These are phyloP conservation scores for Ericerus pela DNA, from an alignment of 1,140 invertebrate species.

Conservation along the genomic window DNA sequence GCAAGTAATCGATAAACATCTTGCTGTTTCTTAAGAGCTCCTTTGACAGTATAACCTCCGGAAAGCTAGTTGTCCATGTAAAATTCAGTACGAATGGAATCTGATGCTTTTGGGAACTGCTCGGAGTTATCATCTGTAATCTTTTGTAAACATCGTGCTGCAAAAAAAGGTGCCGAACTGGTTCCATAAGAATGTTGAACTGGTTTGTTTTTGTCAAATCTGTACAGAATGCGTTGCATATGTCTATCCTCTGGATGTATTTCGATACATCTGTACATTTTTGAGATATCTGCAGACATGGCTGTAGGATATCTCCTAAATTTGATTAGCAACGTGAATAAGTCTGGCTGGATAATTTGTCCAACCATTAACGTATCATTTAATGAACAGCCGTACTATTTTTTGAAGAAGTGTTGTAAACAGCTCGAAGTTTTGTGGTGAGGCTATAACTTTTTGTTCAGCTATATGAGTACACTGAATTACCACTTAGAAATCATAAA, in stretches of 20 bases:
- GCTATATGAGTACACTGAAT: too few relatives aligned
- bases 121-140: neutral
- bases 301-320: neutral
- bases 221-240: neutral
- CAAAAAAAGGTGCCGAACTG: neutral
- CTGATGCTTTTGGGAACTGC: neutral
- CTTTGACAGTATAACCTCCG: neutral
- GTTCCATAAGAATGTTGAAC: conserved; percentile 5
- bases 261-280: neutral
- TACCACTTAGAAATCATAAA: too few relatives aligned
- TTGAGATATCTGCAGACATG: neutral
- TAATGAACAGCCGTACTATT: neutral
- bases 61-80: neutral
- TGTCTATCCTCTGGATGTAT: neutral
- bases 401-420: neutral
- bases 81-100: neutral
- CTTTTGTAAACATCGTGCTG: neutral
- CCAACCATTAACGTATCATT: neutral
- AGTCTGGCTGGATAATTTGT: neutral
- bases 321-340: neutral
- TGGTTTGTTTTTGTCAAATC: neutral
- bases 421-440: neutral
- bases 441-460: too few relatives aligned
- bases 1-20: too few relatives aligned
- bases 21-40: too few relatives aligned